Percentiles rank a stretch among this genome's conserved stretches.
phyloP scores from a whole-genome alignment of 2,113 vertebrate species.

The Hippocampus abdominalis region DNA sequence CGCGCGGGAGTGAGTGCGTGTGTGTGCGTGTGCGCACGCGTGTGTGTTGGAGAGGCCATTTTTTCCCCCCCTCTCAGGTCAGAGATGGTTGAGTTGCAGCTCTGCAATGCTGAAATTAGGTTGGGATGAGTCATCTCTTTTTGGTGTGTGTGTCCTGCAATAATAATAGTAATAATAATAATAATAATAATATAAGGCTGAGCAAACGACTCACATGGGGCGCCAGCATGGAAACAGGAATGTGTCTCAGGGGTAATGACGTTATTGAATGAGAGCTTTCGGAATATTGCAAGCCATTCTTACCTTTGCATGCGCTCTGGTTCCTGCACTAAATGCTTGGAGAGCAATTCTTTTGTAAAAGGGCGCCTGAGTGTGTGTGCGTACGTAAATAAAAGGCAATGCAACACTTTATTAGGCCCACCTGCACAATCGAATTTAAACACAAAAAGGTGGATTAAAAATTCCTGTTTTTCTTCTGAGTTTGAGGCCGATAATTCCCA shows the following conservation, averaged over 20 bases:
- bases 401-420: too few relatives aligned
- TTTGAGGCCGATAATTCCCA: too few relatives aligned
- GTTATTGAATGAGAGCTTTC: constrained; percentile 45
- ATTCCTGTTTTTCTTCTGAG: too few relatives aligned
- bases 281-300: constrained; percentile 75
- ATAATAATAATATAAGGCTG: constrained; percentile 12
- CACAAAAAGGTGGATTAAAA: too few relatives aligned
- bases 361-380: constrained; percentile 7
- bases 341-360: constrained; percentile 39
- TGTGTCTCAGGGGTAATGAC: constrained; percentile 38
- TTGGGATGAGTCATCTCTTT: constrained; percentile 47
- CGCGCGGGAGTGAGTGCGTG: constrained; percentile 24
- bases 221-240: constrained; percentile 38
- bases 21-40: constrained; percentile 10
- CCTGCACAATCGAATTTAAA: too few relatives aligned
- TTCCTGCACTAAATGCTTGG: constrained; percentile 76
- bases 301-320: constrained; percentile 75
- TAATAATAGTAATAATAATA: constrained; percentile 32
- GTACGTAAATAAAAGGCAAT: not conserved
- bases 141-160: constrained; percentile 19
- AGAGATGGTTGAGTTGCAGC: constrained; percentile 53
- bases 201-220: constrained; percentile 58
- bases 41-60: constrained; percentile 53
- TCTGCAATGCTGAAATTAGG: constrained; percentile 34
- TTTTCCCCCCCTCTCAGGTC: constrained; percentile 51